Evolutionary conservation across 2,797 vertebrate species (phyloP).

Genomic region (Lates japonicus): DNA sequence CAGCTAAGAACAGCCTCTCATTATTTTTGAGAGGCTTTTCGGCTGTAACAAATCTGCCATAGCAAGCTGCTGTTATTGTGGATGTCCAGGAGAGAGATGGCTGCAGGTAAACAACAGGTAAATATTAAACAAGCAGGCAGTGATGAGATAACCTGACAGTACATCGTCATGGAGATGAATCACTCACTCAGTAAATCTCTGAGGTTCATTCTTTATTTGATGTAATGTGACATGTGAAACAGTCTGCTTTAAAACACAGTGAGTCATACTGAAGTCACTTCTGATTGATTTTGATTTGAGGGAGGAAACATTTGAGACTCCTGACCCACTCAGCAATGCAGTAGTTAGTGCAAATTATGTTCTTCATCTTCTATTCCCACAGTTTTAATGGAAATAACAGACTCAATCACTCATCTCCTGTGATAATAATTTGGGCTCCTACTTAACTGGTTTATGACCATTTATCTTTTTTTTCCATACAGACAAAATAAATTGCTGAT

Average conservation of each 20-base stretch:
- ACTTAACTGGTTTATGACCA: no score
- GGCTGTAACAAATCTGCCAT: conserved; percentile 3
- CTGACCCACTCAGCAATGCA: no score
- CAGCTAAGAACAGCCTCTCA: conserved; percentile 3
- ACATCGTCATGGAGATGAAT: not conserved
- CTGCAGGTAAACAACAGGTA: not conserved
- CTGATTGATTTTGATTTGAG: no score
- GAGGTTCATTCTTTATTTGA: not conserved
- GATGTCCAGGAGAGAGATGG: not conserved
- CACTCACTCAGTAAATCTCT: not conserved
- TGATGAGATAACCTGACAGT: not conserved
- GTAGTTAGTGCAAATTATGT: no score
- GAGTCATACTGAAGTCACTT: not conserved
- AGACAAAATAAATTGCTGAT: no score
- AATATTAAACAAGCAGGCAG: not conserved
- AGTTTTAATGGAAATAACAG: no score
- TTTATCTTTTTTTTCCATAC: no score
- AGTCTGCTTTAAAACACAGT: not conserved
- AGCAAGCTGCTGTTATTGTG: not conserved
- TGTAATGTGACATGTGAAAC: not conserved
- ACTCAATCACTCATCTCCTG: no score
- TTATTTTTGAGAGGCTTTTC: conserved; percentile 36
- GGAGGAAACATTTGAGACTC: no score
- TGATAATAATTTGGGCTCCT: no score
- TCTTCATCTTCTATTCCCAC: no score